Base-by-base conservation (phyloP, 2,888 invertebrate genomes). In the Apodemia zela region DNA sequence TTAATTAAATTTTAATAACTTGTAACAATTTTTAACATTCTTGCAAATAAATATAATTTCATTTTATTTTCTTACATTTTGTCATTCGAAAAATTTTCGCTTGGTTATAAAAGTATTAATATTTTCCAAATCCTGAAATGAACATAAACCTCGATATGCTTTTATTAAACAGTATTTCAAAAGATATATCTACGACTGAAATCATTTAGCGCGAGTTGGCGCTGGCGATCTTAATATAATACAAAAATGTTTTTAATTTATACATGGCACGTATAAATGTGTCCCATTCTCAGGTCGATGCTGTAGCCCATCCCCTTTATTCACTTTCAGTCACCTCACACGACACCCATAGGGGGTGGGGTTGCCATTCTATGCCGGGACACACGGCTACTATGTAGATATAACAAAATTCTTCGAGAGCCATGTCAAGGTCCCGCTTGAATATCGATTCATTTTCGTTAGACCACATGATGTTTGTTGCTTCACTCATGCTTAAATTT, bases 391-490 rank as follows among this genome's bases (percentile, higher is more conserved):
- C 54, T 57, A 57, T 57, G 29, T 57, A 57, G 29, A 57, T 57
- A 57, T 57, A 57, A 57, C 54, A n/a, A 57, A 29, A 57, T 57
- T 57, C 54, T 54, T 54, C 29, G 54, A 54, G 54, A 54, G 54
- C 54, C 25, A 54, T 54, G 54, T 54, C 54, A 54, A 54, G 54
- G 54, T 54, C 54, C 29, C 54, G 25, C 54, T 29, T 25, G 54
- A 25, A 21, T 54, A 51, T 51, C 51, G 51, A 51, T 51, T 51
- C 51, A 51, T 51, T 51, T 51, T 51, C 51, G 10, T 38, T 51
- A 21, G 21, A 51, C 51, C 51, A 51, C 51, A 51, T 51, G 51
- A 11, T 51, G 17, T 51, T 51, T 51, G 51, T 51, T 21, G 18
- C 51, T 21, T 51, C 21, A 51, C 51, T 51, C n/a, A 5, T 51